Evolutionary conservation across 2,113 vertebrate species (phyloP).

Genomic region (Morone chrysops): DNA sequence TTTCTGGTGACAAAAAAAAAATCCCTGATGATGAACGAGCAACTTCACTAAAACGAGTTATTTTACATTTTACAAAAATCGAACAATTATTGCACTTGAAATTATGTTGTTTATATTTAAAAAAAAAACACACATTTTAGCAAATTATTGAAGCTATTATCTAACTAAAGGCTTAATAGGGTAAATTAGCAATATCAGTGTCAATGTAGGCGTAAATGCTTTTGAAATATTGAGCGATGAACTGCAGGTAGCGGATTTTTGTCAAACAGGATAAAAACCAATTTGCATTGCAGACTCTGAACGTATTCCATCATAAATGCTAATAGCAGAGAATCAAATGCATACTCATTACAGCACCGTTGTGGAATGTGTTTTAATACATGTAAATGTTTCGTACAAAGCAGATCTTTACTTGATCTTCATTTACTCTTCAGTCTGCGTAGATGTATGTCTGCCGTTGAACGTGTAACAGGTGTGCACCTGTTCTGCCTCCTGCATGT

Average conservation of each 20-base stretch:
- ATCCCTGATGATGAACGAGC: neutral
- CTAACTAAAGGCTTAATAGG: constrained; percentile 23
- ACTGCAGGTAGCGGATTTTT: constrained; percentile 50
- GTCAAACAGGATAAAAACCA: constrained; percentile 47
- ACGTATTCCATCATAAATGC: constrained; percentile 34
- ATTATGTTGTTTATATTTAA: neutral
- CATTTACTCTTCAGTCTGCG: constrained; percentile 29
- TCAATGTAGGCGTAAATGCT: constrained; percentile 17
- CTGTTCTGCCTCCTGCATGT: constrained; percentile 67
- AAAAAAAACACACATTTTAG: neutral
- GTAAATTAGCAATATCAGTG: constrained; percentile 36
- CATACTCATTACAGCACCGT: neutral
- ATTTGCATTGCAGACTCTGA: constrained; percentile 42
- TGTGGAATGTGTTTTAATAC: constrained; percentile 33
- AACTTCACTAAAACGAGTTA: constrained; percentile 7
- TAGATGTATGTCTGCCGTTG: constrained; percentile 16
- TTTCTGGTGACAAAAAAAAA: constrained; percentile 69
- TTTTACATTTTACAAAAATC: constrained; percentile 4
- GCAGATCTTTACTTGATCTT: constrained; percentile 53
- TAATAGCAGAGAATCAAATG: constrained; percentile 37
- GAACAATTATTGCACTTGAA: neutral
- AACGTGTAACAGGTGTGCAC: constrained; percentile 78
- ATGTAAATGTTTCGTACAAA: constrained; percentile 29
- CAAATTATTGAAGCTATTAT: constrained; percentile 12
- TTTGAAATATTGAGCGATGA: constrained; percentile 41